Evolutionary conservation across 2,797 vertebrate species (phyloP), one percentile per base, ranked within the genome.

Genomic region (Apogon hyalosoma): DNA sequence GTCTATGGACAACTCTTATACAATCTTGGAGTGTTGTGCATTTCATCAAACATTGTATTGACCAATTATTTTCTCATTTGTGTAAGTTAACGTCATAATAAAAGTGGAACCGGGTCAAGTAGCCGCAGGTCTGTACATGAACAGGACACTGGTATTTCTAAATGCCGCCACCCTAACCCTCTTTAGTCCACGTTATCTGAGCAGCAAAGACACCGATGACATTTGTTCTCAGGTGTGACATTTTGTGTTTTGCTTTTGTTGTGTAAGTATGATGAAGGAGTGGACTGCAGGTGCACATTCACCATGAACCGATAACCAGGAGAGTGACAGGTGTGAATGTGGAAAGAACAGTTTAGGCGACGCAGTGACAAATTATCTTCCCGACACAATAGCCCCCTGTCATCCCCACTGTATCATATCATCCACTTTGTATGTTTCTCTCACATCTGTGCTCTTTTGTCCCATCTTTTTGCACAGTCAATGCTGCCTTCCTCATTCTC

Each of bases 271-370:
- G 13, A 63, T 45, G 15, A 21, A 13, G 43, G 55, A 28, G 51
- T 24, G 42, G 43, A 58, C 19, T 59, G 19, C 62, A 52, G 82
- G 49, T 77, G 63, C 63, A 63, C 40, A 52, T 49, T 47, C 53
- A 16, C 43, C 46, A 36, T 24, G 39, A 65, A 43, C 52, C 9
- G 31, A 69, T 40, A 78, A 63, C 49, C 12, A 6, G 12, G 68
- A 57, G 64, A 61, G 43, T 45, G 68, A 70, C 68, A 80, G 31
- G 60, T 69, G 73, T 59, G 67, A 77, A 73, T 56, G 36, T 50
- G 0, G 40, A 53, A 50, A 28, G 53, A 62, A 39, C 60, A 69
- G 53, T 47, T 64, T 58, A 52, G 52, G 31, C 7, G 31, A 28
- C 10, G 16, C 51, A 21, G 52, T 21, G 52, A 74, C 75, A 82